Evolutionary conservation across 2,113 vertebrate species (phyloP), one percentile per base, ranked within the genome.

Genomic region (Panthera tigris): DNA sequence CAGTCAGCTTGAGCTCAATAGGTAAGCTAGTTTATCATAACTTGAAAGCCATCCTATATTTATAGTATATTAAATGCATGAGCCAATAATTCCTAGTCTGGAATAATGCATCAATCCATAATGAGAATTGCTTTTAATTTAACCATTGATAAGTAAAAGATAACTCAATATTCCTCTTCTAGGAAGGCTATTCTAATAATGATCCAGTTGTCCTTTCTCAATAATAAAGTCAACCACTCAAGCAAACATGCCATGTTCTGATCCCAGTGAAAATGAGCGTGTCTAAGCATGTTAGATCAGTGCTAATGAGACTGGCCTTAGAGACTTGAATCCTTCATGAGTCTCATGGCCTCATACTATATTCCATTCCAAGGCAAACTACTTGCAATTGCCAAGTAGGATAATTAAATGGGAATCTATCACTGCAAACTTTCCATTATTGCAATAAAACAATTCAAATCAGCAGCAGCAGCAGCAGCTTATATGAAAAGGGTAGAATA

Each of bases 81-180:
- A 98, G 65, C 93, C 84, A 97, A 90, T 92, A 97, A 91, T 94
- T 94, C 65, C 31, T 18, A 71, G 15, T 15, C n/a, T 95, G 66
- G 1, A 95, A 79, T 93, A 98, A 97, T 33, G 55, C 39, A 97
- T 96, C 86, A 89, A 65, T 97, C 97, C 61, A 41, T 97, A 98
- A 97, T 76, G 65, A 97, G 69, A 93, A 90, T 41, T 81, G 41
- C 55, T 98, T 97, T 95, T 96, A 88, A 95, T 98, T 97, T 95
- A 98, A 50, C 84, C 76, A 95, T 66, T 97, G 91, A 91, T 96
- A 97, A 96, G 68, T 33, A 95, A 87, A 97, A 29, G 36, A 91
- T 97, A 98, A 94, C 50, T 98, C 94, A 96, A 76, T 94, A 95
- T 96, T 98, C 73, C 50, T 97, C 66, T 98, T 98, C 39, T 97